Base-by-base conservation (phyloP, 2,113 vertebrate genomes). In the Protobothrops flavoviridis region DNA sequence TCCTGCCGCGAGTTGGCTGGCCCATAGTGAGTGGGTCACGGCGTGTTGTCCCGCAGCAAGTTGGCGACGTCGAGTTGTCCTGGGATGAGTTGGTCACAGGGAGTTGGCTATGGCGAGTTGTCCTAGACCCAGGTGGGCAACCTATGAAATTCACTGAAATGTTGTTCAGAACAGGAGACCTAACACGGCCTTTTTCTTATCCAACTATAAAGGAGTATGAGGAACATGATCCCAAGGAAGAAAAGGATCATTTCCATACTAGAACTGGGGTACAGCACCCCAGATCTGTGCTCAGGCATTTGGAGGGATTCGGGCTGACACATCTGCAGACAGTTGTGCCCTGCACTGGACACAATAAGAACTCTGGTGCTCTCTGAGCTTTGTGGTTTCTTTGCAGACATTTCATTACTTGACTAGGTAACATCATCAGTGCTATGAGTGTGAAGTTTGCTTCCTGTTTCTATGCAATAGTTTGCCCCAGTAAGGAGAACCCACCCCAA, bases 71-170 rank as follows among this genome's bases (percentile, higher is more conserved):
- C 4, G 2, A n/a, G 29, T 33, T n/a, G 26, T 64, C 59, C 59
- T 29, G 24, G 9, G 3, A 0, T 29, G 59, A 61, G 59, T 29
- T 12, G 59, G 11, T 11, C 61, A 64, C 61, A 64, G 61, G 10
- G 24, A 61, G 1, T 64, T 61, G 24, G 24, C 59, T 26, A 5
- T 1, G 7, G 57, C 8, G 2, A 11, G 59, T 29, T 64, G 61
- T 64, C 26, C 26, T 88, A 6, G 0, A 26, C 5, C 3, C 7
- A 12, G 24, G n/a, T 15, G 3, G 13, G 12, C 15, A 64, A 15
- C 85, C 26, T 20, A 10, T 33, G 3, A 26, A 94, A 21, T 15
- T 94, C 86, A 93, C 93, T 91, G 69, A 94, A 93, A 93, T 1
- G 21, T n/a, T 64, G 95, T 94, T 56, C 33, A 55, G 81, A 91